Evolutionary conservation across 2,797 vertebrate genomes (phyloP).

Genomic region (Ceryle rudis): DNA sequence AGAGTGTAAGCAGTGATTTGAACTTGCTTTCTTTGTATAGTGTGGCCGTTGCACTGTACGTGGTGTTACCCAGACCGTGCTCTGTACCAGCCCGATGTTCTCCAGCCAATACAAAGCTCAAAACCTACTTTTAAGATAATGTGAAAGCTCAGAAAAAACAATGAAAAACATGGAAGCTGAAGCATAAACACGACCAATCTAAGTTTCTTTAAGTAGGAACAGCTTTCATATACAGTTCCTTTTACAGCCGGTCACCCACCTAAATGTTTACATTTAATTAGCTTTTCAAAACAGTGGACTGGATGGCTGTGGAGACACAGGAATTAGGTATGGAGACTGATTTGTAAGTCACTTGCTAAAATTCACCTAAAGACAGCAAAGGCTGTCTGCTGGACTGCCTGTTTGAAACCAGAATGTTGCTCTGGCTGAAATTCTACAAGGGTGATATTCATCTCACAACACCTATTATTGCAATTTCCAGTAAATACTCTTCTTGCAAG

Average conservation of each 20-base stretch:
- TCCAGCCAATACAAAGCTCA: not conserved
- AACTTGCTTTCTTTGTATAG: not conserved
- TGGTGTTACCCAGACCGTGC: not conserved
- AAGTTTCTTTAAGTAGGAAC: not conserved
- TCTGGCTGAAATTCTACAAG: not conserved
- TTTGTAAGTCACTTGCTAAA: not conserved
- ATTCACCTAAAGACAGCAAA: not conserved
- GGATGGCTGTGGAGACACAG: not conserved
- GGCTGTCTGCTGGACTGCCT: not conserved
- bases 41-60: fast-evolving
- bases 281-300: not conserved
- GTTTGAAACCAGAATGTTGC: not conserved
- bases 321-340: not conserved
- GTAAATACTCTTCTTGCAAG: not conserved
- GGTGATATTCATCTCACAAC: not conserved
- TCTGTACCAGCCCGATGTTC: not conserved
- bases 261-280: conserved; percentile 37
- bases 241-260: not conserved
- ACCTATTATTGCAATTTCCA: not conserved
- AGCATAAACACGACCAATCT: not conserved
- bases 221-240: not conserved
- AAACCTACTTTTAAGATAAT: not conserved
- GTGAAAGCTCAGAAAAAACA: not conserved
- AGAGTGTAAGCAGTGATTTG: not conserved
- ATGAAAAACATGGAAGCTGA: not conserved